Evolutionary conservation across 2,797 vertebrate species (phyloP).

Genomic region (Bufotes viridis): DNA sequence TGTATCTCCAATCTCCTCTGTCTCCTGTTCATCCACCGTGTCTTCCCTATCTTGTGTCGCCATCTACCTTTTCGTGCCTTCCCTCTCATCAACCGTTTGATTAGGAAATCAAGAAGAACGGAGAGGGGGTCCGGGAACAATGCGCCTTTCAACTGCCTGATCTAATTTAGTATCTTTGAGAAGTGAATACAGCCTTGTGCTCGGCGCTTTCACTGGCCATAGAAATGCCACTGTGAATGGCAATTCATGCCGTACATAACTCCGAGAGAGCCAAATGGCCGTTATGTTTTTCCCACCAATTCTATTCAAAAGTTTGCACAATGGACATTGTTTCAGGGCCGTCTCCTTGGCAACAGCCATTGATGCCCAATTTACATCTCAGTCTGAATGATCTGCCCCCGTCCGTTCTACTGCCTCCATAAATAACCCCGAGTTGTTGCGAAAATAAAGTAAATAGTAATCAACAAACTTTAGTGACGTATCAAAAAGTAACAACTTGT

Average conservation of each 20-base stretch:
- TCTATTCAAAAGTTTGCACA: slow-evolving; percentile 42
- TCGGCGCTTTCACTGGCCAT: slow-evolving; percentile 30
- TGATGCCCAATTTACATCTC: slow-evolving; percentile 1
- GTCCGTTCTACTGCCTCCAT: slow-evolving; percentile 12
- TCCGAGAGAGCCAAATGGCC: slow-evolving; percentile 49
- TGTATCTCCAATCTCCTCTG: background rate
- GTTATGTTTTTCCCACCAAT: slow-evolving; percentile 56
- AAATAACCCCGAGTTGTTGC: background rate
- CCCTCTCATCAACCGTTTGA: slow-evolving; percentile 8
- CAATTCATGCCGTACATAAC: slow-evolving; percentile 53
- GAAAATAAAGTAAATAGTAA: background rate
- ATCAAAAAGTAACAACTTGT: background rate
- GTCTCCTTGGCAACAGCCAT: slow-evolving; percentile 36
- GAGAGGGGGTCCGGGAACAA: slow-evolving; percentile 1
- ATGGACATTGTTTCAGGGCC: slow-evolving; percentile 46
- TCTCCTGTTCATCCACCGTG: no score
- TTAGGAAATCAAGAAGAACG: slow-evolving; percentile 61
- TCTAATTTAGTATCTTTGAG: slow-evolving; percentile 59
- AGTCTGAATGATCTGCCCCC: background rate
- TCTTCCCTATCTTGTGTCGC: background rate
- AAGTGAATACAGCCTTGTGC: slow-evolving; percentile 54
- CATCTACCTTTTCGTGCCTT: background rate
- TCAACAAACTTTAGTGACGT: background rate
- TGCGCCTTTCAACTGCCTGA: slow-evolving; percentile 49
- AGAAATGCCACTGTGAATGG: slow-evolving; percentile 54